Percentiles rank a stretch among this genome's conserved stretches.
Evolutionary conservation across 1,140 invertebrate species (phyloP).

Genomic region (Diabrotica undecimpunctata): DNA sequence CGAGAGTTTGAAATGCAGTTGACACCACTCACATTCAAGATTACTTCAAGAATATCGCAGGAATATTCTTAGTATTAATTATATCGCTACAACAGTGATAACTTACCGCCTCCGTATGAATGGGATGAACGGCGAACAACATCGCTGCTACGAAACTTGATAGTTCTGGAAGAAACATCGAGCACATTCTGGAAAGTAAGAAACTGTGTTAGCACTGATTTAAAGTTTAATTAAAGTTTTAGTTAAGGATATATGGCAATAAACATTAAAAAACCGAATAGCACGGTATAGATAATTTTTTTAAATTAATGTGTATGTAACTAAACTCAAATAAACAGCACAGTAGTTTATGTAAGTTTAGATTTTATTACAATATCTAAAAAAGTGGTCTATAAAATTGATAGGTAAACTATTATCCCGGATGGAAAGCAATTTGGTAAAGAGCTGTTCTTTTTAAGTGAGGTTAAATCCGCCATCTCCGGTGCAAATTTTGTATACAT

Average conservation of each 20-base stretch:
- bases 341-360: no score
- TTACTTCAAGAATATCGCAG: neutral
- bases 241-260: neutral
- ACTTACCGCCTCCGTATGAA: constrained; percentile 97
- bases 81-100: constrained; percentile 4
- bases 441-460: no score
- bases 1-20: no score
- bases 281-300: neutral
- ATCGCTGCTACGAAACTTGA: constrained; percentile 86
- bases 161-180: constrained; percentile 75
- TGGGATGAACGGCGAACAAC: constrained; percentile 93
- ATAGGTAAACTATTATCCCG: no score
- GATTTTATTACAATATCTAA: no score
- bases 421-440: no score
- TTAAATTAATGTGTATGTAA: no score
- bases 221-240: neutral
- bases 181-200: constrained; percentile 63
- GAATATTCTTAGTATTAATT: constrained; percentile 5
- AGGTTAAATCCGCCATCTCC: no score
- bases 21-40: no score
- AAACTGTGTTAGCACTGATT: constrained; percentile 11
- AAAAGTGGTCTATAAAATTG: no score
- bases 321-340: no score
- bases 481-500: no score
- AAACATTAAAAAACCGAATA: neutral